These are phyloP conservation scores for Polyommatus iphigenia DNA, from an alignment of 2,888 invertebrate species.

Conservation along the genomic window DNA sequence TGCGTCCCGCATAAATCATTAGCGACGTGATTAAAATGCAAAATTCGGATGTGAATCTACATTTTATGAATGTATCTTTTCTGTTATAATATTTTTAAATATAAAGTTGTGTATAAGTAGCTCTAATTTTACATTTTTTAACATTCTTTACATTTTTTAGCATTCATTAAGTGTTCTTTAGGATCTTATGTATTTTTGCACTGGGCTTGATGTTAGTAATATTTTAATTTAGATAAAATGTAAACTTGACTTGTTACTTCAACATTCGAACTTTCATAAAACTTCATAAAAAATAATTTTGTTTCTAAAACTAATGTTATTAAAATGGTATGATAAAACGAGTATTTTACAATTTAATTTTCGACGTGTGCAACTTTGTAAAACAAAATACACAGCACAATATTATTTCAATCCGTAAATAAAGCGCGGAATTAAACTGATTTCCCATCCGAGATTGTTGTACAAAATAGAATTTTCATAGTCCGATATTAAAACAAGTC, in stretches of 20 bases:
- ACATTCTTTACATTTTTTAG: neutral
- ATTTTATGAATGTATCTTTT: neutral
- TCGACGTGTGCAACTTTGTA: neutral
- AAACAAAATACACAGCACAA: slow-evolving; percentile 10
- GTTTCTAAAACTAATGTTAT: neutral
- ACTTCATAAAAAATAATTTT: neutral
- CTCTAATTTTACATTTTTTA: neutral
- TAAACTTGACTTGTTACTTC: neutral
- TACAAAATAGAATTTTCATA: slow-evolving; percentile 33
- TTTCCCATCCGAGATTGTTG: slow-evolving; percentile 30
- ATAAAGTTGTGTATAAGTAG: neutral
- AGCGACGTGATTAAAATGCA: slow-evolving; percentile 6
- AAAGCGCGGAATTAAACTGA: slow-evolving; percentile 29
- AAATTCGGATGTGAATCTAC: neutral
- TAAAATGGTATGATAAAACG: neutral
- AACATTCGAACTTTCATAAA: neutral
- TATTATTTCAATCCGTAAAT: slow-evolving; percentile 14
- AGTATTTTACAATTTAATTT: neutral
- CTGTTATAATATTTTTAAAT: neutral
- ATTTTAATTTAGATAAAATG: no score
- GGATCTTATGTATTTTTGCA: no score
- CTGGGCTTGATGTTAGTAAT: no score
- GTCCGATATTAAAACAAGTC: slow-evolving; percentile 41
- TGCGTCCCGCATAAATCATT: neutral
- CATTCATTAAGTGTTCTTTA: neutral